A percentile compares a stretch with the other conserved stretches of the same genome.
Conservation (phyloP, 1,140 invertebrate genomes). For the Drosophila sucinea region DNA sequence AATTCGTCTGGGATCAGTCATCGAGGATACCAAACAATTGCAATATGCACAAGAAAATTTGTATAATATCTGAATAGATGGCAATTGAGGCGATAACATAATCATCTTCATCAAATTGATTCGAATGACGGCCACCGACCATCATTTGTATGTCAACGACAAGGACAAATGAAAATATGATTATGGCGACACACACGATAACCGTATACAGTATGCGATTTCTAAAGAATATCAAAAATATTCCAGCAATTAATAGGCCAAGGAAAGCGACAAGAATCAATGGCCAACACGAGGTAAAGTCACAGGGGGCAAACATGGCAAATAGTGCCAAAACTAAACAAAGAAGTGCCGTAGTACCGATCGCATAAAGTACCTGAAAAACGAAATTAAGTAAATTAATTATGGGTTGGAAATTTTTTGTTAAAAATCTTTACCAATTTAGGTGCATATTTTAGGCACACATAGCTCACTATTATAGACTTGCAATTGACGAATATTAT, state of each 20-base stretch:
- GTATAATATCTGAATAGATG: slow-evolving; percentile 1
- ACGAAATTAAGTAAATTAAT: neutral
- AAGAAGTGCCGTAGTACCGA: neutral
- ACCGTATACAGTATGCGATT: neutral
- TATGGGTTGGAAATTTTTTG: neutral
- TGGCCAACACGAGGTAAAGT: neutral
- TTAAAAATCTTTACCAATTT: neutral
- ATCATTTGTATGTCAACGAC: slow-evolving; percentile 3
- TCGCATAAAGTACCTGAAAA: neutral
- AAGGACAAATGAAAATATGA: neutral
- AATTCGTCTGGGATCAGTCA: neutral
- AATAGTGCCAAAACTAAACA: neutral
- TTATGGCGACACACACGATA: neutral
- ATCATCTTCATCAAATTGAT: neutral
- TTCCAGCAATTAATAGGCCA: neutral
- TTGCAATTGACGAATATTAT: neutral
- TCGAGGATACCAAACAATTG: neutral
- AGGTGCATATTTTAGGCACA: neutral
- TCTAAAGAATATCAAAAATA: neutral
- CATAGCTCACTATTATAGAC: neutral
- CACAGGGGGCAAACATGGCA: neutral
- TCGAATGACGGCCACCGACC: neutral
- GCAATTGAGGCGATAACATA: neutral
- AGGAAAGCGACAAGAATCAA: neutral
- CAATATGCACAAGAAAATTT: neutral